A percentile compares a stretch with the other conserved stretches of the same genome.
These are phyloP conservation scores for Crepidodera aurea DNA, from an alignment of 2,888 invertebrate species.

Conservation along the genomic window DNA sequence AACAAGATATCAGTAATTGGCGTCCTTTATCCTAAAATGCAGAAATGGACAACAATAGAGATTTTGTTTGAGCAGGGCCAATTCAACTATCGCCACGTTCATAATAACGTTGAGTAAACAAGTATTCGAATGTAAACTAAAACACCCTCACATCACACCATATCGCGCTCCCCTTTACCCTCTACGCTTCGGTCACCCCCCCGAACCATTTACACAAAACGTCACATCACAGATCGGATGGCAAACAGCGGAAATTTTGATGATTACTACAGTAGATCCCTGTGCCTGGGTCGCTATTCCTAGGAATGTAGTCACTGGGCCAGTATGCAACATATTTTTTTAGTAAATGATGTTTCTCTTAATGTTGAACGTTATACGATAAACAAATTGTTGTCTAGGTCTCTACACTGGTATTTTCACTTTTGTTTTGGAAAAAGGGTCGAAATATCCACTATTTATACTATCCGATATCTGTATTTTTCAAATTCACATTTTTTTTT, in stretches of 20 bases:
- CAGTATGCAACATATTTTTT: background rate
- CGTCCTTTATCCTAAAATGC: background rate
- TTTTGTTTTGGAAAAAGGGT: too few species aligned
- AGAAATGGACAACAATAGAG: background rate
- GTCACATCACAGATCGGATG: background rate
- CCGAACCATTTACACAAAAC: background rate
- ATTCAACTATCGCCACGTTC: conserved; percentile 2
- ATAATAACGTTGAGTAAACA: background rate
- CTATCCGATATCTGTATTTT: too few species aligned
- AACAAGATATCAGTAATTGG: background rate
- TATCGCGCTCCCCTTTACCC: background rate
- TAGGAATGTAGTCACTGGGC: background rate
- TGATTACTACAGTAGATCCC: conserved; percentile 1
- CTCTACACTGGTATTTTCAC: too few species aligned
- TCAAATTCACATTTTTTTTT: too few species aligned
- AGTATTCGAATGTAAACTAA: conserved; percentile 6
- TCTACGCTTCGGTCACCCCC: background rate
- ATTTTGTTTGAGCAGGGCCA: background rate
- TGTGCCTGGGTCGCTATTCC: background rate
- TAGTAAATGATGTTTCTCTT: too few species aligned
- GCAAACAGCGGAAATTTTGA: conserved; percentile 8
- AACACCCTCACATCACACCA: conserved; percentile 5
- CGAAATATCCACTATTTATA: too few species aligned
- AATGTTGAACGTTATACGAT: too few species aligned
- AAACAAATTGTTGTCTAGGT: too few species aligned